These are phyloP conservation scores for Ianthella basta DNA, from an alignment of 37 sponge, comb jelly and placozoan species.

Conservation along the genomic window DNA sequence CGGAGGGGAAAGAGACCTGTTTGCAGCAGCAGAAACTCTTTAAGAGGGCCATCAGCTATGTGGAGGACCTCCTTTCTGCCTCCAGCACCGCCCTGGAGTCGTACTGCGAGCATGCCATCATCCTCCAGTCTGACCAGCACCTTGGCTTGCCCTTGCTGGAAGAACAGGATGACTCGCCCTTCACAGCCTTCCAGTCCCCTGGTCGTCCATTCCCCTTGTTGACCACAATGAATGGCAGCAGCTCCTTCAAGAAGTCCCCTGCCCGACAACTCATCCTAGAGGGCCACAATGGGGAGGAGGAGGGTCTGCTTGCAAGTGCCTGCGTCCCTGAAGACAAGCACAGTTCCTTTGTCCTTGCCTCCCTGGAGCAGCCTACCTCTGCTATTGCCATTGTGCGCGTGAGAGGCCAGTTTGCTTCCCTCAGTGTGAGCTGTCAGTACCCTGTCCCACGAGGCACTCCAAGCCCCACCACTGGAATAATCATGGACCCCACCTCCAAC, in stretches of 20 bases:
- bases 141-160: not conserved
- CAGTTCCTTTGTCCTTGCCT: not conserved
- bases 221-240: no score
- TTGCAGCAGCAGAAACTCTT: not conserved
- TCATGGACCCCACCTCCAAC: not conserved
- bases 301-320: constrained; percentile 20
- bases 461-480: constrained; percentile 74
- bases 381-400: constrained; percentile 13
- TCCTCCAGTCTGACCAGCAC: not conserved
- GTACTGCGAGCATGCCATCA: not conserved
- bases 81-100: not conserved
- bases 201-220: not conserved
- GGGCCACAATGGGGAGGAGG: not conserved
- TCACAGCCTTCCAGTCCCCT: constrained; percentile 5
- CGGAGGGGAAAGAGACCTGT: not conserved
- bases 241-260: not conserved
- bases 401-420: not conserved
- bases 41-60: not conserved
- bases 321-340: not conserved
- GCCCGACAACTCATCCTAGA: constrained; percentile 50
- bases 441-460: not conserved
- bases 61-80: not conserved
- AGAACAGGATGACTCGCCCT: not conserved
- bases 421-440: not conserved
- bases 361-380: not conserved